Evolutionary conservation across 2,113 vertebrate species (phyloP).

Genomic region (Carlito syrichta): DNA sequence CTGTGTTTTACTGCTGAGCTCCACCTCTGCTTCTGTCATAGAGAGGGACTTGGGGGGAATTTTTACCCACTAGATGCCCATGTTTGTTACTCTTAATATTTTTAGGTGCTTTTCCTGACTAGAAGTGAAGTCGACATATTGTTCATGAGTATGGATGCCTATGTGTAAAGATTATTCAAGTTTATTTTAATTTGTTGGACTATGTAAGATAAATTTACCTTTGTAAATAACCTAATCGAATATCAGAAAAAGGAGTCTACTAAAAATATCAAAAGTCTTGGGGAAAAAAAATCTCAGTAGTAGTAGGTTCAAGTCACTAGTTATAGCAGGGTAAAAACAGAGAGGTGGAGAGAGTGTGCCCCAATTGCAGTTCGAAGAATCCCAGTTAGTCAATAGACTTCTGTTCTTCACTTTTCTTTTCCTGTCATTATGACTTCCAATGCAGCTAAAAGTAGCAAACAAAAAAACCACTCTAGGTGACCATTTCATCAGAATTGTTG

Average conservation of each 20-base stretch:
- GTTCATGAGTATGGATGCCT: neutral
- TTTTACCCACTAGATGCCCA: neutral
- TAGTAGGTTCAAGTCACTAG: neutral
- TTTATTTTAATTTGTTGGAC: neutral
- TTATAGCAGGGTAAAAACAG: neutral
- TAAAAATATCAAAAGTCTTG: neutral
- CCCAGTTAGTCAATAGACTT: neutral
- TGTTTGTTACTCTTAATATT: neutral
- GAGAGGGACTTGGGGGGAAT: fast-evolving
- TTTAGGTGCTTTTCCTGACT: neutral
- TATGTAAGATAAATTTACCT: neutral
- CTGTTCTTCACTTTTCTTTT: neutral
- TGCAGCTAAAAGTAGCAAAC: neutral
- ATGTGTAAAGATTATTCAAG: neutral
- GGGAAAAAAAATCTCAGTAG: neutral
- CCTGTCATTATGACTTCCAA: neutral
- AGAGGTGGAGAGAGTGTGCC: neutral
- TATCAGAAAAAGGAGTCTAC: neutral
- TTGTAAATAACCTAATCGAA: neutral
- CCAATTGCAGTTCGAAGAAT: neutral
- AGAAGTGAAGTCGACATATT: neutral
- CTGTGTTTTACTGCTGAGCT: neutral
- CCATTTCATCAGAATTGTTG: neutral
- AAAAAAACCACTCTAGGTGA: neutral
- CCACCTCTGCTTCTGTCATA: no score